Percentiles rank a stretch among this genome's conserved stretches.
Conservation (phyloP, 2,797 vertebrate genomes). For the Anguilla marmorata region DNA sequence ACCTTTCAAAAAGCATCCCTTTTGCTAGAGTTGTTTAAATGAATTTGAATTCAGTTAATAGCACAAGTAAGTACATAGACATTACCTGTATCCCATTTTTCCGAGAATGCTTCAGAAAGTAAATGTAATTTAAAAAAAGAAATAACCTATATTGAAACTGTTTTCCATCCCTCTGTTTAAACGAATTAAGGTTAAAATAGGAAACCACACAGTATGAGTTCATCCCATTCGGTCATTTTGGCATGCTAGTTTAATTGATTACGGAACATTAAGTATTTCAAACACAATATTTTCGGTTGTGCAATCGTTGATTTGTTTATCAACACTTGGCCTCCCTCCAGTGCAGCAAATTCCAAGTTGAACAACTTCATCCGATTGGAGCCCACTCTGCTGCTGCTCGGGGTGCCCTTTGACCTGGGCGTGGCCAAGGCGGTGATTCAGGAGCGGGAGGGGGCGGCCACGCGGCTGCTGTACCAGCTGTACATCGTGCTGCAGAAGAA, state of each 20-base stretch:
- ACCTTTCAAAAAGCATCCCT: background rate
- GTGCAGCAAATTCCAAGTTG: slow-evolving; percentile 75
- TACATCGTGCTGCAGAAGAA: slow-evolving; percentile 84
- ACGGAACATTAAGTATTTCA: background rate
- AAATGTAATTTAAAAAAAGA: background rate
- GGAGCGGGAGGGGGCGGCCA: slow-evolving; percentile 80
- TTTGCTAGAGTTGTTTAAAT: background rate
- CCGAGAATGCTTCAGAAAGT: background rate
- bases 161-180: background rate
- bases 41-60: background rate
- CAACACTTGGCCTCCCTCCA: slow-evolving; percentile 37
- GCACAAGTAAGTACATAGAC: background rate
- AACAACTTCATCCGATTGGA: slow-evolving; percentile 89
- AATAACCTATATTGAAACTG: background rate
- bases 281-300: background rate
- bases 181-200: background rate
- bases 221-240: background rate
- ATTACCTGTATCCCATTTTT: background rate
- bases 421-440: slow-evolving; percentile 81
- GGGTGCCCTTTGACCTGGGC: slow-evolving; percentile 80
- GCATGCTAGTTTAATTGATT: background rate
- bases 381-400: slow-evolving; percentile 81
- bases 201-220: background rate
- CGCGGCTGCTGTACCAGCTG: slow-evolving; percentile 83
- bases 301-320: background rate